These are phyloP conservation scores for Columba livia DNA, from an alignment of 2,113 vertebrate genomes.

Conservation along the genomic window DNA sequence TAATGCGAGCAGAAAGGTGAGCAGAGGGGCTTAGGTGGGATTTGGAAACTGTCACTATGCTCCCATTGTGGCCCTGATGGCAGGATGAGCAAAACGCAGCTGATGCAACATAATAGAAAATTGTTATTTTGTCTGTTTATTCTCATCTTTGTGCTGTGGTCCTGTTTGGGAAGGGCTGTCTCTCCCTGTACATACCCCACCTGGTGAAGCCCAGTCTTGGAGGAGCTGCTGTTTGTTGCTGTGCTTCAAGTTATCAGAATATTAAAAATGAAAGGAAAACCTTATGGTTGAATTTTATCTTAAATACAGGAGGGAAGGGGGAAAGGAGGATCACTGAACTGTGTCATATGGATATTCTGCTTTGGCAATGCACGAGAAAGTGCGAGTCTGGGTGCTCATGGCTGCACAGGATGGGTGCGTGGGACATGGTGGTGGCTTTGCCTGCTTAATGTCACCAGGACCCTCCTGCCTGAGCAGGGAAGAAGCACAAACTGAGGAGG, in stretches of 20 bases:
- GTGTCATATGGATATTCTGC: neutral
- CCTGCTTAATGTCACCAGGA: neutral
- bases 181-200: neutral
- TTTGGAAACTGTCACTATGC: neutral
- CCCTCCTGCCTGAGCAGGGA: neutral
- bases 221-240: neutral
- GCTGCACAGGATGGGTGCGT: fast-evolving
- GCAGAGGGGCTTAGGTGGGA: neutral
- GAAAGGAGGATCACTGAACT: too few relatives aligned
- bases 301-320: neutral
- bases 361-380: neutral
- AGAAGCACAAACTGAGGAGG: fast-evolving
- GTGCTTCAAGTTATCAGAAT: neutral
- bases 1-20: neutral
- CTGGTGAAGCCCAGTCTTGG: neutral
- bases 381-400: neutral
- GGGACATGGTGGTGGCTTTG: neutral
- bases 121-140: neutral
- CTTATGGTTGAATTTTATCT: neutral
- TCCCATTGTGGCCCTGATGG: neutral
- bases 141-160: neutral
- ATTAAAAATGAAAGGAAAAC: neutral
- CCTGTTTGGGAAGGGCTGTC: too few relatives aligned
- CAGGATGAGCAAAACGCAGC: neutral
- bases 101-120: neutral